phyloP scores from a whole-genome alignment of 2,797 vertebrate species.

The Acrossocheilus wenchowensis region DNA sequence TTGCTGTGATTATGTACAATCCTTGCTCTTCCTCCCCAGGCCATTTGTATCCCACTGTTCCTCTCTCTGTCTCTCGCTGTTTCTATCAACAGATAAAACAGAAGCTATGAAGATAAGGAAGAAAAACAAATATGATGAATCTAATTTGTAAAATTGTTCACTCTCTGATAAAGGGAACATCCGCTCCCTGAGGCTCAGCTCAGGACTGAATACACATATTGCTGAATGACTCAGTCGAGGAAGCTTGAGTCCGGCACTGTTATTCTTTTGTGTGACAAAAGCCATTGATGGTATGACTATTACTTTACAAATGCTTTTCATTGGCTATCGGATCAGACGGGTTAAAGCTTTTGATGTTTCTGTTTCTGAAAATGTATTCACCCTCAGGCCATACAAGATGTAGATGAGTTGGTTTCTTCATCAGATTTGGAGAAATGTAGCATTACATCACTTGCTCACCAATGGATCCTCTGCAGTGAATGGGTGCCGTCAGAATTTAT shows the following conservation, averaged over 20 bases:
- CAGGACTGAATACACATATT: background rate
- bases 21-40: background rate
- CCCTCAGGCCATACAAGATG: background rate
- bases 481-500: background rate
- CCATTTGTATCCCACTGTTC: background rate
- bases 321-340: background rate
- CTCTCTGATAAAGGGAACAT: constrained; percentile 18
- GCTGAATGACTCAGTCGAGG: background rate
- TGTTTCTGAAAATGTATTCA: background rate
- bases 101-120: background rate
- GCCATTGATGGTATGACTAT: background rate
- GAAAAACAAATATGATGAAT: background rate
- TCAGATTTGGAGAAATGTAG: background rate
- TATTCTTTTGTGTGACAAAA: constrained; percentile 6
- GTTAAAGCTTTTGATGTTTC: background rate
- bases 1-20: background rate
- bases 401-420: background rate
- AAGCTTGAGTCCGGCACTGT: background rate
- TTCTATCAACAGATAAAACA: background rate
- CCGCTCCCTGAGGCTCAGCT: background rate
- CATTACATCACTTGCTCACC: background rate
- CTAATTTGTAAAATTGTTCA: constrained; percentile 5
- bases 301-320: background rate
- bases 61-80: background rate
- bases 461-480: background rate